Evolutionary conservation across 2,113 vertebrate species (phyloP).

Genomic region (Labrus mixtus): DNA sequence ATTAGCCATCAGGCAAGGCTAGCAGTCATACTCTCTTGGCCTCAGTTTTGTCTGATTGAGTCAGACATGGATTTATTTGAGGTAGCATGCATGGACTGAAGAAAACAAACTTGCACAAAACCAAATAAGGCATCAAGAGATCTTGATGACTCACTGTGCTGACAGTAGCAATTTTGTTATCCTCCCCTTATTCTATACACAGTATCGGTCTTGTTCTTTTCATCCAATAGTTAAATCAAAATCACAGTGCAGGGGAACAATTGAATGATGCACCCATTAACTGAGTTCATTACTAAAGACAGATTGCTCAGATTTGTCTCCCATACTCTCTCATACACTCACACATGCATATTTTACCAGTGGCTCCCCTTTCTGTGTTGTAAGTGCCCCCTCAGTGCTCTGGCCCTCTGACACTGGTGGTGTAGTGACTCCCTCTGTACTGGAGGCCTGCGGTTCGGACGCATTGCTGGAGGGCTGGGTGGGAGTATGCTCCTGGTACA

Average conservation of each 20-base stretch:
- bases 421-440: slow-evolving; percentile 78
- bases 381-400: slow-evolving; percentile 54
- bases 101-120: slow-evolving; percentile 4
- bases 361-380: slow-evolving; percentile 72
- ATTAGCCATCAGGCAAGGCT: slow-evolving; percentile 17
- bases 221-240: slow-evolving; percentile 46
- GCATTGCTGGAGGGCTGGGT: slow-evolving; percentile 84
- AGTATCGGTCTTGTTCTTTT: slow-evolving; percentile 33
- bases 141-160: slow-evolving; percentile 21
- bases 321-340: background rate
- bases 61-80: slow-evolving; percentile 36
- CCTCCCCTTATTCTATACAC: slow-evolving; percentile 22
- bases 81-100: slow-evolving; percentile 14
- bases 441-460: slow-evolving; percentile 81
- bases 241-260: slow-evolving; percentile 14
- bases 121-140: slow-evolving; percentile 9
- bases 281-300: slow-evolving; percentile 7
- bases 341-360: slow-evolving; percentile 66
- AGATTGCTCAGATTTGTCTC: slow-evolving; percentile 18
- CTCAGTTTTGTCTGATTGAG: slow-evolving; percentile 6
- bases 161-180: slow-evolving; percentile 35
- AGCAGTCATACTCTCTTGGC: no score
- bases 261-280: slow-evolving; percentile 33
- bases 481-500: slow-evolving; percentile 94
- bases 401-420: slow-evolving; percentile 67